Evolutionary conservation across 2,888 invertebrate species (phyloP), one percentile per base, ranked within the genome.

Genomic region (Crossocerus cetratus): DNA sequence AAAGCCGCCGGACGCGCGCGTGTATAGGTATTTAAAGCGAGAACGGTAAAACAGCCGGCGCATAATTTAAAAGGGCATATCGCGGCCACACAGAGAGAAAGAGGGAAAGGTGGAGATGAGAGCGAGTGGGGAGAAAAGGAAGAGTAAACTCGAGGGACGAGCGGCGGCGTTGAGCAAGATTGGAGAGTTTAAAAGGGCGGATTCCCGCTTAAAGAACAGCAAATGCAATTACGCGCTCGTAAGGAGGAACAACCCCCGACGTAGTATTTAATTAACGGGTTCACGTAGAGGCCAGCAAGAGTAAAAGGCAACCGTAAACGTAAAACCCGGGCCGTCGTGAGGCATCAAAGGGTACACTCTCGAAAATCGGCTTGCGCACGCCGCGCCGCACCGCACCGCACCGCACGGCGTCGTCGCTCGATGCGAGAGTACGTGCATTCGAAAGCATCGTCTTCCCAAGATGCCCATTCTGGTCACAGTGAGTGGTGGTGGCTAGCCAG

Each of bases 141-240:
- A n/a, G 16, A 49, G 49, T n/a, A 49, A 49, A 49, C 43, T 13
- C 4, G 49, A 32, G 49, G 14, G 49, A 4, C 14, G 49, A n/a
- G 49, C 16, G 49, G 49, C 16, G 11, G 49, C 16, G 14, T 49
- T 16, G 49, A 49, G 49, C 4, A 49, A 49, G 14, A 16, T 49
- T 14, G 14, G 49, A 49, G 49, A 49, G 49, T 49, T 14, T 49
- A 49, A 49, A 49, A 49, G 49, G 49, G 49, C n/a, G 16, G 49
- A 49, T 14, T 16, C 16, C 4, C 49, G 49, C 49, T 49, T 49
- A 49, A 49, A 49, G 49, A 49, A 49, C n/a, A 16, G 49, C 49
- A 49, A 49, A 49, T 16, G 49, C 49, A 49, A 49, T 49, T 49
- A 49, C 49, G 49, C 49, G 49, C 16, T 49, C 16, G 49, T 49